Base-by-base conservation (phyloP, 1,140 invertebrate genomes). In the Antheraea mylitta region DNA sequence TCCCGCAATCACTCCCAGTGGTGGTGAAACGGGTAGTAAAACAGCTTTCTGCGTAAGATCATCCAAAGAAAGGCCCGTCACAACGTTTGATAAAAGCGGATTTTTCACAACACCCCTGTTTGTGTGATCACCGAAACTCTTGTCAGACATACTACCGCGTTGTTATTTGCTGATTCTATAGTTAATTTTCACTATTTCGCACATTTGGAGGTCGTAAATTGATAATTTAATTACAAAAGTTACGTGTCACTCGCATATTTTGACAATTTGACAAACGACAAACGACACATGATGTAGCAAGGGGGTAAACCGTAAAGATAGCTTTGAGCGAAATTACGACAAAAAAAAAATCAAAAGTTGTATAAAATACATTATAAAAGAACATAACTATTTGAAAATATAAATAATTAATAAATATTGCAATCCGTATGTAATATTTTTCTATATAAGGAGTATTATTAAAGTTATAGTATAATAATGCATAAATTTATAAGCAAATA, bases 11-110 rank as follows among this genome's bases (percentile, higher is more conserved):
- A 83, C 69, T 75, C 80, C 86, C 79, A 85, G 87, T 73, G 72
- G 82, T 36, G 80, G 86, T 53, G 83, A 79, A 69, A 82, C 91
- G 60, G 91, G 91, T 70, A 92, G 78, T 72, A 92, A 81, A 59
- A 92, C 89, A 48, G 90, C 90, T 77, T 91, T 92, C 61, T 92
- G 90, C 76, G 89, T 90, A 83, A 92, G 85, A 80, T 92, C 91
- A 68, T 92, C 91, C 7, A 92, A 79, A 22, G 88, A 91, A 22
- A 92, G 79, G 9, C 90, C 90, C 75, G 82, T 87, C 66, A 92
- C 90, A 64, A 90, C 86, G 18, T 84, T 82, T 1, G 87, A 91
- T 64, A 92, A 76, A 36, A 92, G 79, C 10, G 90, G 90, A 75
- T 92, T 92, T 89, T 90, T 92, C 71, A 92, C 86, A 53, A 89